Evolutionary conservation across 2,888 invertebrate species (phyloP).

Genomic region (Zygothrica quintamaculata): DNA sequence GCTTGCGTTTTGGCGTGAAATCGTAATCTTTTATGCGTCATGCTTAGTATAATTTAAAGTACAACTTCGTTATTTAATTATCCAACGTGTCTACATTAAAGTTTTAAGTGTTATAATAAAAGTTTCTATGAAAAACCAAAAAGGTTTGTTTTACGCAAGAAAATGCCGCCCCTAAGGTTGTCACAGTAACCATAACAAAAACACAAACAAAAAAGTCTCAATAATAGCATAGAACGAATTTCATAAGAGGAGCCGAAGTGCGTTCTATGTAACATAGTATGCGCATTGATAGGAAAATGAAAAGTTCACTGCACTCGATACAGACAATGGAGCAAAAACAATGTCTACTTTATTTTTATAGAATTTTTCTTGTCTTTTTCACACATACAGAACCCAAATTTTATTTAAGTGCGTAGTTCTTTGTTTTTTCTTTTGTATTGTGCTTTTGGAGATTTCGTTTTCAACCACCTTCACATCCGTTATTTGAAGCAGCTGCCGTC

Average conservation of each 20-base stretch:
- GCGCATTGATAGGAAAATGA: conserved; percentile 26
- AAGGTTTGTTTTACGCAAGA: too few relatives aligned
- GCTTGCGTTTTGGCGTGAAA: too few relatives aligned
- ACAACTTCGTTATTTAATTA: too few relatives aligned
- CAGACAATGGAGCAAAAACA: conserved; percentile 20
- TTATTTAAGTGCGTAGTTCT: conserved; percentile 40
- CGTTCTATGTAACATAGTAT: too few relatives aligned
- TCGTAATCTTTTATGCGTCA: conserved; percentile 7
- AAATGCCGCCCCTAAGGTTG: conserved; percentile 12
- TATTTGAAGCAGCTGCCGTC: conserved; percentile 35
- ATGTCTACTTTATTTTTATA: conserved; percentile 35
- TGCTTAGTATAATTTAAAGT: conserved; percentile 3
- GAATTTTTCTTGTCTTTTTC: conserved; percentile 31
- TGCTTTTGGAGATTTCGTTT: conserved; percentile 45
- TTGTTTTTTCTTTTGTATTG: conserved; percentile 14
- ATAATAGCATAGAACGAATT: conserved; percentile 15
- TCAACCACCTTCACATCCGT: conserved; percentile 43
- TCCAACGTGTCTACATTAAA: too few relatives aligned
- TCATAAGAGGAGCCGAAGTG: conserved; percentile 22
- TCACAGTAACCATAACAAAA: conserved; percentile 36
- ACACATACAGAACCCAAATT: conserved; percentile 31
- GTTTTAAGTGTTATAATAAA: too few relatives aligned
- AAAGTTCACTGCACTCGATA: conserved; percentile 66
- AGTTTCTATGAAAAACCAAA: too few relatives aligned
- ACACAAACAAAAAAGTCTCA: conserved; percentile 22